Conservation (phyloP, 2,888 invertebrate genomes). For the Eustalomyia histrio region DNA sequence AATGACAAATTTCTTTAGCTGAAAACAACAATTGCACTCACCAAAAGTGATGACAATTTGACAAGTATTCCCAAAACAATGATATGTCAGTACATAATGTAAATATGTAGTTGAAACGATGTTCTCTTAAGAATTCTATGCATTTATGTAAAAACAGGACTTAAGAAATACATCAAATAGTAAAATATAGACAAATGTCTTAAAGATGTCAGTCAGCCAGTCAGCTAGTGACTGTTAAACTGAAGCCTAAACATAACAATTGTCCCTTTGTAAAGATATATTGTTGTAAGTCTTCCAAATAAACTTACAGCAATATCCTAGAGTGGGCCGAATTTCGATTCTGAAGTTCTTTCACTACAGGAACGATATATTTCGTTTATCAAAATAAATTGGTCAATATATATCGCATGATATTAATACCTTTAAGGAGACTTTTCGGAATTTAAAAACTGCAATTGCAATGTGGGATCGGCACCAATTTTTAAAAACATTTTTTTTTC, state of each 20-base stretch:
- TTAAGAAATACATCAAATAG: constrained; percentile 24
- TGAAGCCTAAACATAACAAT: constrained; percentile 29
- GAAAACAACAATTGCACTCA: constrained; percentile 18
- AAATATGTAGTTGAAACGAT: background rate
- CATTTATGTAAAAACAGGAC: background rate
- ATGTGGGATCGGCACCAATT: too few species aligned
- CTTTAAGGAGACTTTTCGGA: too few species aligned
- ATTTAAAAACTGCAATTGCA: too few species aligned
- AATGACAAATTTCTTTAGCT: constrained; percentile 1
- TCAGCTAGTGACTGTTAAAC: background rate
- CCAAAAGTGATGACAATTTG: constrained; percentile 31
- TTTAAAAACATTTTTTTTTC: too few species aligned
- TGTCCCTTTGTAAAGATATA: background rate
- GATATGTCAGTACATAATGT: constrained; percentile 14
- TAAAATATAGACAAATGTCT: constrained; percentile 19
- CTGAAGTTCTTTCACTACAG: too few species aligned
- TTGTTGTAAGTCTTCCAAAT: constrained; percentile 34
- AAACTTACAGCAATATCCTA: background rate
- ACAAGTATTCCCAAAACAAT: constrained; percentile 19
- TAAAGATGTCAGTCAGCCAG: constrained; percentile 13
- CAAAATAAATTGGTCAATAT: too few species aligned
- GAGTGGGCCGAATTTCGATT: too few species aligned
- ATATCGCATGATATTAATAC: too few species aligned
- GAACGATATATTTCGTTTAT: too few species aligned
- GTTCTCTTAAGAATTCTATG: background rate